A percentile compares a stretch with the other conserved stretches of the same genome.
These are phyloP conservation scores for Enteromius anoplus DNA, from an alignment of 2,797 vertebrate genomes.

Conservation along the genomic window DNA sequence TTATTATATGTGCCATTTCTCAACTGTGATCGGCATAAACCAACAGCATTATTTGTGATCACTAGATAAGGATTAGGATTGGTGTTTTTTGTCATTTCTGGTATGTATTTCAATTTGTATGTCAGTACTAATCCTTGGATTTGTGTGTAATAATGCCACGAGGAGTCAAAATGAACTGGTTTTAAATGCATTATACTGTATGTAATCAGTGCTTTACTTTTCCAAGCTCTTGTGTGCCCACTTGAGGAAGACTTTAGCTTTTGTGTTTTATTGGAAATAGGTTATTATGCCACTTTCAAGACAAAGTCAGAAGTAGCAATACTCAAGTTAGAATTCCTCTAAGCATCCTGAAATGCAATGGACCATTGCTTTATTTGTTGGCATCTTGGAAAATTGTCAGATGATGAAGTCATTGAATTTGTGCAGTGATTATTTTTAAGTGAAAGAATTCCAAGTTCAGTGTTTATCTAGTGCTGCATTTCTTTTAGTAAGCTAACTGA, in stretches of 20 bases:
- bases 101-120: neutral
- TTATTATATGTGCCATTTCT: neutral
- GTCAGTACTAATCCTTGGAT: neutral
- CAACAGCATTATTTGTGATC: neutral
- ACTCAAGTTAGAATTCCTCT: neutral
- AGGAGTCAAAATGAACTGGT: neutral
- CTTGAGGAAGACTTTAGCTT: neutral
- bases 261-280: neutral
- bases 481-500: neutral
- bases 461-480: neutral
- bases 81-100: neutral
- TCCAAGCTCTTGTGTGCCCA: neutral
- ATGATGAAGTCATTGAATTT: neutral
- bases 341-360: neutral
- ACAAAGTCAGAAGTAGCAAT: neutral
- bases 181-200: neutral
- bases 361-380: neutral
- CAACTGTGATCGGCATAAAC: neutral
- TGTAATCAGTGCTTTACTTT: neutral
- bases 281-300: conserved; percentile 11
- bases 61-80: neutral
- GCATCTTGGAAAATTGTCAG: neutral
- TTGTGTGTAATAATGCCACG: neutral
- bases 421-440: neutral
- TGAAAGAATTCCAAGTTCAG: neutral